Base-by-base conservation (phyloP, 2,888 invertebrate genomes). In the Oxyscelio sp. region DNA sequence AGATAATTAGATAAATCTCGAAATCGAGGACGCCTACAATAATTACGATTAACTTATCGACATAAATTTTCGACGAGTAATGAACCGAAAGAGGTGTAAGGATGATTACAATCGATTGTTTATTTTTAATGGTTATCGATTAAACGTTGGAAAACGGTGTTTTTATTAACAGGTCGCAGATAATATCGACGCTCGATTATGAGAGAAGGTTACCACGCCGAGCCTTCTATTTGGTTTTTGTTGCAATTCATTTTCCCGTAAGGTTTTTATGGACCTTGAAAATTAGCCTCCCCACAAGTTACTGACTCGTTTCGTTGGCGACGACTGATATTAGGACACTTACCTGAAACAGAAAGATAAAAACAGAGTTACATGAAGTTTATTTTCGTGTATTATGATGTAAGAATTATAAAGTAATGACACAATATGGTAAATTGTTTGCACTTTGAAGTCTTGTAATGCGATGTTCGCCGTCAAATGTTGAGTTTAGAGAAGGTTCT, bases 261-360 rank as follows among this genome's bases (percentile, higher is more conserved):
- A 40, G n/a, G 13, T 13, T n/a, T 40, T 40, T n/a, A 0, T 40
- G 1, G 5, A n/a, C n/a, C n/a, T n/a, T 40, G 5, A 40, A 34
- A 34, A 34, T 34, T 34, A 11, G 4, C 34, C 9, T 34, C 34
- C 2, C 9, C 9, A 9, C 11, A 9, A 6, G 34, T 40, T 40
- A 40, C 40, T 40, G 13, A 40, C 40, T 40, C 40, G n/a, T 40
- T 40, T 8, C n/a, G 5, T 40, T 34, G 4, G 40, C 13, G 5
- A 40, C 8, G 2, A 3, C n/a, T 24, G 9, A 50, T 19, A 4
- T 19, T 13, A 11, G 19, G 24, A 11, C 13, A 65, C 65, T 65
- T 65, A 65, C 65, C 65, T 65, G 50, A 50, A 65, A 65, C 65
- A 65, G 17, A 65, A 65, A 65, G 21, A 50, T 48, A 19, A 43